Percentiles rank a stretch among this genome's conserved stretches.
Evolutionary conservation across 2,113 vertebrate species (phyloP).

Genomic region (Phaethornis superciliosus): DNA sequence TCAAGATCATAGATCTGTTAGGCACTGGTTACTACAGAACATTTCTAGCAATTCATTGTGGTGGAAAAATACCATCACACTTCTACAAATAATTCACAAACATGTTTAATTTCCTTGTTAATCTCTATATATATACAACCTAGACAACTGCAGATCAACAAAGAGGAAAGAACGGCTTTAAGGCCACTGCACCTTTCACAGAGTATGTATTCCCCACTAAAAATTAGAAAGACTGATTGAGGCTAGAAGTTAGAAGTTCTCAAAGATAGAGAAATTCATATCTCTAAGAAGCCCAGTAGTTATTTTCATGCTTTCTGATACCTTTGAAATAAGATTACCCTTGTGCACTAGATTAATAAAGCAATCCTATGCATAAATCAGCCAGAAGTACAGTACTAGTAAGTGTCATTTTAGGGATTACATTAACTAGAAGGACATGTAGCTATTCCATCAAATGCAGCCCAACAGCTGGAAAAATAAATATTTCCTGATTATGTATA

Average conservation of each 20-base stretch:
- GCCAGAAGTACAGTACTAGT: not conserved
- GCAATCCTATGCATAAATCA: conserved; percentile 21
- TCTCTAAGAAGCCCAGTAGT: not conserved
- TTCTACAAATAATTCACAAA: not conserved
- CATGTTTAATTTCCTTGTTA: not conserved
- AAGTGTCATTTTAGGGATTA: conserved; percentile 15
- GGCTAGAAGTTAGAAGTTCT: not conserved
- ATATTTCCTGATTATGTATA: not conserved
- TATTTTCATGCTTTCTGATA: conserved; percentile 19
- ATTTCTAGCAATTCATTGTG: not conserved
- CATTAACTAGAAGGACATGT: not conserved
- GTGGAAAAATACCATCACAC: not conserved
- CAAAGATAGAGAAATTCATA: not conserved
- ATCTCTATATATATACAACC: not conserved
- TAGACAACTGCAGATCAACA: not conserved
- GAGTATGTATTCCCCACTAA: not conserved
- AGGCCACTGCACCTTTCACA: not conserved
- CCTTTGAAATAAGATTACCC: not conserved
- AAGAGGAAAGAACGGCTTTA: not conserved
- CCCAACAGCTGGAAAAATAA: not conserved
- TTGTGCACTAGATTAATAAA: conserved; percentile 26
- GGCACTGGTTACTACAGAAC: not conserved
- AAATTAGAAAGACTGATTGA: not conserved
- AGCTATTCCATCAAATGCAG: not conserved
- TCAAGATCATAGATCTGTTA: not conserved